Conservation (phyloP, 2,113 vertebrate genomes). For the Podarcis muralis region DNA sequence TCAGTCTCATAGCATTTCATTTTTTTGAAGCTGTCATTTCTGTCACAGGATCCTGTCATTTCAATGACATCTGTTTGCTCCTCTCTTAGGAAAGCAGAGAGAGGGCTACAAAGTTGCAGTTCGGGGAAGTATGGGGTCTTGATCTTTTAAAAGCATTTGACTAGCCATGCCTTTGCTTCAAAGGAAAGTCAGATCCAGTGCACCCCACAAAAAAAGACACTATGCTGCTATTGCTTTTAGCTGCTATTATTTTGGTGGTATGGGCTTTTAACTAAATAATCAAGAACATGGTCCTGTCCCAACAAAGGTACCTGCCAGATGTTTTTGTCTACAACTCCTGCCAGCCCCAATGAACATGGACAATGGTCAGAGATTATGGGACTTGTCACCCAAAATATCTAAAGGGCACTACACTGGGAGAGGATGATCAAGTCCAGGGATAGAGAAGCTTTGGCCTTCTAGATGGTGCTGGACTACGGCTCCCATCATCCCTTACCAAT, state of each 20-base stretch:
- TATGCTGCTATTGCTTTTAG: not conserved
- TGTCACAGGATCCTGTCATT: conserved; percentile 69
- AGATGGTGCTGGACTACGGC: too few species aligned
- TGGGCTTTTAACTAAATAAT: not conserved
- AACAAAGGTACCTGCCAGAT: too few species aligned
- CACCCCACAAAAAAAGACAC: not conserved
- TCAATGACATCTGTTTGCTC: conserved; percentile 66
- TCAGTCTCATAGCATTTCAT: conserved; percentile 64
- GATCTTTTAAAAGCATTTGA: conserved; percentile 24
- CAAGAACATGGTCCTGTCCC: not conserved
- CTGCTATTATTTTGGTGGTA: not conserved
- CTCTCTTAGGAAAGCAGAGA: conserved; percentile 54
- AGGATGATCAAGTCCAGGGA: too few species aligned
- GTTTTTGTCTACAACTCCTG: too few species aligned
- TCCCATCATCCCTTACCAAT: too few species aligned
- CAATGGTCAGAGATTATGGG: too few species aligned
- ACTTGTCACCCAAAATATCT: too few species aligned
- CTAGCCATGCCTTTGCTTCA: not conserved
- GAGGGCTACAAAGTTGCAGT: conserved; percentile 49
- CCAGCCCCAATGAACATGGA: too few species aligned
- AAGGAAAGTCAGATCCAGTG: not conserved
- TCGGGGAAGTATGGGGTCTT: conserved; percentile 3
- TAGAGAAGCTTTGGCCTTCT: too few species aligned
- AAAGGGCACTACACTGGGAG: too few species aligned
- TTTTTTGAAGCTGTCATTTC: conserved; percentile 64